These are phyloP conservation scores for Phataginus tricuspis DNA, from an alignment of 2,797 vertebrate species.

Conservation along the genomic window DNA sequence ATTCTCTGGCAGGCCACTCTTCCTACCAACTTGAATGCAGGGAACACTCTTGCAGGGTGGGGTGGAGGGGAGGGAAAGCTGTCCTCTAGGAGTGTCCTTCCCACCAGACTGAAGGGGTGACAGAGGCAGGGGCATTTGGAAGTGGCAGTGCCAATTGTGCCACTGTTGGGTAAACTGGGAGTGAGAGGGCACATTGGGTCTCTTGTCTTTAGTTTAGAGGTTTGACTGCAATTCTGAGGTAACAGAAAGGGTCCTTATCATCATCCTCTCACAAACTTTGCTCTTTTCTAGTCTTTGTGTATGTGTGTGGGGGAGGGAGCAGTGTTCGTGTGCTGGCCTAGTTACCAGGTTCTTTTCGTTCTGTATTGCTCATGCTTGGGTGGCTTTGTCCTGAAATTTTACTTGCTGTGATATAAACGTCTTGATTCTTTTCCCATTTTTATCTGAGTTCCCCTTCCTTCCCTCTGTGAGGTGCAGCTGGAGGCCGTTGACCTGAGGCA, in stretches of 20 bases:
- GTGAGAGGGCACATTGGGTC: background rate
- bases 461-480: background rate
- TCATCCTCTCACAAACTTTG: background rate
- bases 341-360: background rate
- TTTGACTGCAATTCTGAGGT: background rate
- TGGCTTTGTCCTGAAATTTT: background rate
- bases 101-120: background rate
- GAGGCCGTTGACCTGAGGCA: background rate
- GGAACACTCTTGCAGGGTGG: background rate
- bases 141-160: background rate
- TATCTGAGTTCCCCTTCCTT: background rate
- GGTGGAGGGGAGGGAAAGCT: background rate
- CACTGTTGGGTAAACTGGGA: background rate
- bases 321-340: background rate
- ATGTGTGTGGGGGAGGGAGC: background rate
- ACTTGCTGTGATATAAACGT: background rate
- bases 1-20: background rate
- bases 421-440: background rate
- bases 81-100: background rate
- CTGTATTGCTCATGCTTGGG: background rate
- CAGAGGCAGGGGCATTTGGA: background rate
- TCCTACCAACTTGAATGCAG: background rate
- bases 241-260: background rate
- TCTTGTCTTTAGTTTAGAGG: background rate
- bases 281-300: background rate